A percentile compares a stretch with the other conserved stretches of the same genome.
Conservation (phyloP, 2,888 invertebrate genomes). For the Pollenia griseotomentosa region DNA sequence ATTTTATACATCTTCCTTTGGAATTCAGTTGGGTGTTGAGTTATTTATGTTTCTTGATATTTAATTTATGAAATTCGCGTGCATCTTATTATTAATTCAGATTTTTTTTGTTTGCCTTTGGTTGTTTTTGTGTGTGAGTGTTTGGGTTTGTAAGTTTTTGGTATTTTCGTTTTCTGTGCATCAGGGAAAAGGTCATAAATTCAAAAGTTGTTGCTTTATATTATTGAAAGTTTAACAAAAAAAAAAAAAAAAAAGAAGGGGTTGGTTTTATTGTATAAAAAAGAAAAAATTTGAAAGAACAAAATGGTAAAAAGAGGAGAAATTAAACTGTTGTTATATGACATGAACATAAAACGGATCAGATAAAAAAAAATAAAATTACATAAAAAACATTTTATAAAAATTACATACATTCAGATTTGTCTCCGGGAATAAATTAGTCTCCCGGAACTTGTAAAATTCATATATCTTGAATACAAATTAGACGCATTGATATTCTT, state of each 20-base stretch:
- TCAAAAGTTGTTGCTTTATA: slow-evolving; percentile 26
- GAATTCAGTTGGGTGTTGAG: slow-evolving; percentile 71
- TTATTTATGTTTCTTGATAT: slow-evolving; percentile 75
- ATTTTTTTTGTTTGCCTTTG: slow-evolving; percentile 32
- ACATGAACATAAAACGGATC: not conserved
- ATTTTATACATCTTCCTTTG: slow-evolving; percentile 38
- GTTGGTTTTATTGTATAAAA: not conserved
- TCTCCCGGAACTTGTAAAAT: too few species aligned
- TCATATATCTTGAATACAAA: too few species aligned
- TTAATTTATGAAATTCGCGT: slow-evolving; percentile 75
- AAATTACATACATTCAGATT: too few species aligned
- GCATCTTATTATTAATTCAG: slow-evolving; percentile 71
- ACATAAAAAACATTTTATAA: too few species aligned
- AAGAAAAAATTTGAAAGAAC: not conserved
- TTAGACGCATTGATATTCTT: too few species aligned
- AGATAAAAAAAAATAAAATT: not conserved
- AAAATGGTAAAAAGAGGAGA: not conserved
- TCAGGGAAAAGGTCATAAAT: slow-evolving; percentile 48
- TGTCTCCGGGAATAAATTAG: too few species aligned
- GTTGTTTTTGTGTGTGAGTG: not conserved
- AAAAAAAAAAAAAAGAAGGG: not conserved
- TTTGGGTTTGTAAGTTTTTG: not conserved
- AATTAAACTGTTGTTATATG: slow-evolving; percentile 8
- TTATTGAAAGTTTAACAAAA: not conserved
- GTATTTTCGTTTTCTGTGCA: slow-evolving; percentile 24